These are phyloP conservation scores for Bujurquina vittata DNA, from an alignment of 2,113 vertebrate genomes.

Conservation along the genomic window DNA sequence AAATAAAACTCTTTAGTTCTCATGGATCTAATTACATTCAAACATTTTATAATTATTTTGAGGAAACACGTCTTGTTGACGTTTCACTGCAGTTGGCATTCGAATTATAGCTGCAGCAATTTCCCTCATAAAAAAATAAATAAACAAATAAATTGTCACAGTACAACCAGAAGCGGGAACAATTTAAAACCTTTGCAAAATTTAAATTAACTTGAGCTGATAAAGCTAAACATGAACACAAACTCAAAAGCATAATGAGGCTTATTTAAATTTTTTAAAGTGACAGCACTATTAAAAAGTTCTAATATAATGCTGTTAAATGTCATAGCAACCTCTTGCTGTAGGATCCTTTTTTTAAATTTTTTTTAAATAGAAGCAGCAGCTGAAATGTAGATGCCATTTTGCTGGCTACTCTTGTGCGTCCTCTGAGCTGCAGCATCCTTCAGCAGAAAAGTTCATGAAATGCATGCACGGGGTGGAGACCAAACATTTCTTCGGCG, in stretches of 20 bases:
- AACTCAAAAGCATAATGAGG: background rate
- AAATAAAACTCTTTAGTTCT: background rate
- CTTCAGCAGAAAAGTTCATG: background rate
- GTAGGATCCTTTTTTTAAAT: too few species aligned
- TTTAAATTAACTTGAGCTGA: background rate
- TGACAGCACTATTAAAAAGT: background rate
- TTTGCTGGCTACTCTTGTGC: background rate
- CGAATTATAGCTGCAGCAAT: constrained; percentile 12
- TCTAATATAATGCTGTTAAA: too few species aligned
- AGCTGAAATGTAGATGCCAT: background rate
- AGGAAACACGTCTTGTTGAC: background rate
- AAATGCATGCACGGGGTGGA: background rate
- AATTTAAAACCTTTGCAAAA: background rate
- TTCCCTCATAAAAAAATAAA: background rate
- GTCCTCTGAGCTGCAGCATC: background rate
- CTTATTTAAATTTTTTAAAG: background rate
- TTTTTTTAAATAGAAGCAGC: background rate
- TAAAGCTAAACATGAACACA: background rate
- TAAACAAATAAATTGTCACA: background rate
- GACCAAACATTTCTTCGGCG: background rate
- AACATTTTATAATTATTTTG: background rate
- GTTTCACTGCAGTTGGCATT: background rate
- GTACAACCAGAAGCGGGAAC: background rate
- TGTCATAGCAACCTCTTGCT: too few species aligned
- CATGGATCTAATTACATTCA: background rate